These are phyloP conservation scores for Xylocampa areola DNA, from an alignment of 2,888 invertebrate genomes.

Conservation along the genomic window DNA sequence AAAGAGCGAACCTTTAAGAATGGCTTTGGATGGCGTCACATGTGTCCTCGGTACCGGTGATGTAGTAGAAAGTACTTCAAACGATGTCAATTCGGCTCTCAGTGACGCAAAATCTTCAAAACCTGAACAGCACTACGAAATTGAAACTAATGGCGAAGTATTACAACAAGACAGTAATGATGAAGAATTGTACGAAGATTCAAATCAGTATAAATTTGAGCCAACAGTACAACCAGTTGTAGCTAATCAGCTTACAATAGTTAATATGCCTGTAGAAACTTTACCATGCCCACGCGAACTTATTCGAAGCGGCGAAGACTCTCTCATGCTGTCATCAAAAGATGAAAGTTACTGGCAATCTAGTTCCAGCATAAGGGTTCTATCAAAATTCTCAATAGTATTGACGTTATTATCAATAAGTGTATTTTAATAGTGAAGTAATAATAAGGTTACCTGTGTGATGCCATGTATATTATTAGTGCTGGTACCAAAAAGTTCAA, in stretches of 20 bases:
- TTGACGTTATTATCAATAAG: conserved; percentile 65
- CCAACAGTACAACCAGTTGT: conserved; percentile 70
- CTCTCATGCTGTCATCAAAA: conserved; percentile 84
- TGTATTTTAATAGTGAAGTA: conserved; percentile 43
- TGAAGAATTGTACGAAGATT: conserved; percentile 69
- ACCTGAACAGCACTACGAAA: conserved; percentile 66
- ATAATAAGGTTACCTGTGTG: conserved; percentile 35
- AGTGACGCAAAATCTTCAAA: conserved; percentile 55
- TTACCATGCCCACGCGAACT: conserved; percentile 76
- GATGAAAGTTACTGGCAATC: conserved; percentile 81
- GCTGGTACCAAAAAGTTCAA: conserved; percentile 33
- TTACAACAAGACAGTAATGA: conserved; percentile 69
- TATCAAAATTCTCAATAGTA: conserved; percentile 66
- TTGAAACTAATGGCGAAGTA: conserved; percentile 66
- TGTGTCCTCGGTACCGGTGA: conserved; percentile 80
- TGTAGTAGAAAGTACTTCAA: conserved; percentile 50
- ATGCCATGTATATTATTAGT: conserved; percentile 31
- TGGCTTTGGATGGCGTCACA: conserved; percentile 92
- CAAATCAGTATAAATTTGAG: conserved; percentile 72
- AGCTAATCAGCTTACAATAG: conserved; percentile 71
- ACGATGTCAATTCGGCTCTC: conserved; percentile 34
- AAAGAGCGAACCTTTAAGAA: conserved; percentile 91
- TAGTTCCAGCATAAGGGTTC: conserved; percentile 66
- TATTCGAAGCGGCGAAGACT: conserved; percentile 79
- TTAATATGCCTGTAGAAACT: conserved; percentile 75